Evolutionary conservation across 2,797 vertebrate genomes (phyloP).

Genomic region (Tenualosa thibaudeaui): DNA sequence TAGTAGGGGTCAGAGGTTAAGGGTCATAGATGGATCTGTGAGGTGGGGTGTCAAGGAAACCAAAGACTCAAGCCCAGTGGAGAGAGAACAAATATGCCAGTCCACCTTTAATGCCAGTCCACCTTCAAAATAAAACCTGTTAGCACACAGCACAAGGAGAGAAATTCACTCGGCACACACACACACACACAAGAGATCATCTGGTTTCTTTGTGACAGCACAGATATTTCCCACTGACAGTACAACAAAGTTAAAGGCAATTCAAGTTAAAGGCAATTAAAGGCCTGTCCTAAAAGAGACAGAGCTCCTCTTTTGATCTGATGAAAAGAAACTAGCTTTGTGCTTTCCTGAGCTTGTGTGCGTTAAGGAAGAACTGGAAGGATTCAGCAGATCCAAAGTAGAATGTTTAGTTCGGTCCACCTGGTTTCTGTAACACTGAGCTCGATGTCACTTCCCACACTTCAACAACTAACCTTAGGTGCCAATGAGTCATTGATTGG

Average conservation of each 20-base stretch:
- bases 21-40: too few relatives aligned
- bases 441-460: too few relatives aligned
- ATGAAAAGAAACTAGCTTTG: neutral
- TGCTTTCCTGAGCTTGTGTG: neutral
- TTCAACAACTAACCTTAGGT: too few relatives aligned
- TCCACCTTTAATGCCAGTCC: conserved; percentile 15
- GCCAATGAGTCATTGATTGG: too few relatives aligned
- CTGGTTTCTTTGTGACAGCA: conserved; percentile 36
- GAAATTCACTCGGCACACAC: neutral
- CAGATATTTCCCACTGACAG: neutral
- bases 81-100: neutral
- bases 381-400: too few relatives aligned
- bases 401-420: too few relatives aligned
- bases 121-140: conserved; percentile 7
- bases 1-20: conserved; percentile 39
- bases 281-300: neutral
- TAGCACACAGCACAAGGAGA: conserved; percentile 29
- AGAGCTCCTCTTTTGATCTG: neutral
- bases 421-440: too few relatives aligned
- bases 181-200: conserved; percentile 4
- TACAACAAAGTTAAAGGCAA: neutral
- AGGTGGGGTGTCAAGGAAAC: neutral
- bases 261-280: neutral
- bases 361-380: too few relatives aligned
- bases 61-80: neutral